Evolutionary conservation across 2,888 invertebrate species (phyloP).

Genomic region (Cinara cedri): DNA sequence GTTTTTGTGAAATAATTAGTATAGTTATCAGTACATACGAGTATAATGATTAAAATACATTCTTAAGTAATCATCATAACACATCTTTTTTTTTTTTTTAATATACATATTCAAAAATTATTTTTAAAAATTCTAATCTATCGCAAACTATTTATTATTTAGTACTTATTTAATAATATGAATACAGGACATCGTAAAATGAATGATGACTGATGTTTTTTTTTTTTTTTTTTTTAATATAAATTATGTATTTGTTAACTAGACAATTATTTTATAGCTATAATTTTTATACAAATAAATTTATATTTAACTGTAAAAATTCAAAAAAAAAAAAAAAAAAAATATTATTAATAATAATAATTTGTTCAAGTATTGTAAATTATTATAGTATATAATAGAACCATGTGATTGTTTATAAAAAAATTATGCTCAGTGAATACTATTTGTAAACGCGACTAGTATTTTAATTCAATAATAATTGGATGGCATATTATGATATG

Average conservation of each 20-base stretch:
- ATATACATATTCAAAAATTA: conserved; percentile 7
- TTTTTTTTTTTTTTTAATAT: not conserved
- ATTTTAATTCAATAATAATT: conserved; percentile 14
- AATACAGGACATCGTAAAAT: conserved; percentile 2
- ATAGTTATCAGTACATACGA: not conserved
- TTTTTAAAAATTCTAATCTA: not conserved
- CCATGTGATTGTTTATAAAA: conserved; percentile 29
- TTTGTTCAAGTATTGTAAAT: conserved; percentile 8
- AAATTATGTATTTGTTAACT: conserved; percentile 2
- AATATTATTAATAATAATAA: no score
- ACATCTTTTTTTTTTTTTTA: not conserved
- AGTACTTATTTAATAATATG: conserved; percentile 1
- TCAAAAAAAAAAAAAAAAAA: no score
- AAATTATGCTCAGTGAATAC: conserved; percentile 40
- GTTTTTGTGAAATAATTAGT: not conserved
- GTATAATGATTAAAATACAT: not conserved
- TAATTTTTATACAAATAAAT: not conserved
- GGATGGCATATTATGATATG: not conserved
- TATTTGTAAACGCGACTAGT: conserved; percentile 31
- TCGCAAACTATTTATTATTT: not conserved
- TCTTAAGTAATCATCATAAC: not conserved
- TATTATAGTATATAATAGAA: conserved; percentile 13
- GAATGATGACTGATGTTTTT: not conserved
- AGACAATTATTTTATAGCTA: conserved; percentile 1
- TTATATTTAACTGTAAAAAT: conserved; percentile 12